A percentile compares a stretch with the other conserved stretches of the same genome.
Evolutionary conservation across 2,888 invertebrate genomes (phyloP).

Genomic region (Tillus elongatus): DNA sequence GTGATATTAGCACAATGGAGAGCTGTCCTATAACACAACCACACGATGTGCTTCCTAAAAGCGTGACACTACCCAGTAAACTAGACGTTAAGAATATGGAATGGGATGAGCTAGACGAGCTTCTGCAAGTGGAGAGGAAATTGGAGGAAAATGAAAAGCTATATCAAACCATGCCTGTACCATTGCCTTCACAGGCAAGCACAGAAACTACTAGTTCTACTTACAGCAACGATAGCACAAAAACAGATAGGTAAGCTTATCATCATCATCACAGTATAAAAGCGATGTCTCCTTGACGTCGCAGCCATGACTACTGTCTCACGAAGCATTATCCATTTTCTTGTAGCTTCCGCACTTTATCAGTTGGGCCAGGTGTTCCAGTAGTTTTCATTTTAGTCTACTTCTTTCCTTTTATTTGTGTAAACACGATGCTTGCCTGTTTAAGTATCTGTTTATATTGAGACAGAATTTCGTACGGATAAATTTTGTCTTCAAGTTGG

Average conservation of each 20-base stretch:
- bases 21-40: constrained; percentile 24
- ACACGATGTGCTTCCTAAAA: constrained; percentile 30
- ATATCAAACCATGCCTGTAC: constrained; percentile 63
- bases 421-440: too few species aligned
- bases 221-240: constrained; percentile 20
- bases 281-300: too few species aligned
- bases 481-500: too few species aligned
- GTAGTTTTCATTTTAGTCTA: too few species aligned
- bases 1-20: constrained; percentile 21
- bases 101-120: constrained; percentile 63
- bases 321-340: too few species aligned
- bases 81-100: constrained; percentile 55
- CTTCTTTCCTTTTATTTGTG: too few species aligned
- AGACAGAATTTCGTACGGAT: too few species aligned
- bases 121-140: constrained; percentile 58
- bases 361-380: too few species aligned
- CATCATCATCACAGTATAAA: not conserved
- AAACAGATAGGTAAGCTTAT: constrained; percentile 17
- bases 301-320: too few species aligned
- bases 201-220: constrained; percentile 35
- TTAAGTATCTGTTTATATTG: too few species aligned
- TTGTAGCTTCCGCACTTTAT: too few species aligned
- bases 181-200: constrained; percentile 48
- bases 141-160: constrained; percentile 53
- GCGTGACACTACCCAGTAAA: constrained; percentile 55